phyloP scores from a whole-genome alignment of 2,888 invertebrate species.

The Phaonia tiefii region DNA sequence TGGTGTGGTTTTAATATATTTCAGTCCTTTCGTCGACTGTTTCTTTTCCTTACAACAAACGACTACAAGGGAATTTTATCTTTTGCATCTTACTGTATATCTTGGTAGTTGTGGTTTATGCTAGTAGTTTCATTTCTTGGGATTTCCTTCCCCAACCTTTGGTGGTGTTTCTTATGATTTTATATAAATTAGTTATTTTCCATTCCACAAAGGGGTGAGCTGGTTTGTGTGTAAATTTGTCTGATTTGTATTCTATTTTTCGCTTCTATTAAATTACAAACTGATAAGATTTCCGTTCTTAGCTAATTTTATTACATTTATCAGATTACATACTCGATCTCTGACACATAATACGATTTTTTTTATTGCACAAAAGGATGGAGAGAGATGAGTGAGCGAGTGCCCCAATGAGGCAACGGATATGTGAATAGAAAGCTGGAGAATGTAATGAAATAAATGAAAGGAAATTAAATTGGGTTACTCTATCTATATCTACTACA shows the following conservation, averaged over 20 bases:
- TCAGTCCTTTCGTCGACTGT: slow-evolving; percentile 30
- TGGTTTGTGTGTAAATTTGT: slow-evolving; percentile 8
- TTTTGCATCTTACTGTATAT: slow-evolving; percentile 54
- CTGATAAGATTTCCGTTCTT: slow-evolving; percentile 59
- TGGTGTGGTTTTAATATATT: slow-evolving; percentile 46
- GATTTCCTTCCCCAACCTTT: slow-evolving; percentile 17
- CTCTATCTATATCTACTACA: too few relatives aligned
- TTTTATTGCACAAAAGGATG: neutral
- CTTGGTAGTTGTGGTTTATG: neutral
- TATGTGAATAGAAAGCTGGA: too few relatives aligned
- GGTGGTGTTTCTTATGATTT: slow-evolving; percentile 55
- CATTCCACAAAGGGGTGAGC: slow-evolving; percentile 26
- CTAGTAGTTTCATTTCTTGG: slow-evolving; percentile 7
- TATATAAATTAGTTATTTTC: slow-evolving; percentile 65
- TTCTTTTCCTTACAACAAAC: slow-evolving; percentile 28
- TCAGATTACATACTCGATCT: slow-evolving; percentile 55
- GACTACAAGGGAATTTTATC: slow-evolving; percentile 53
- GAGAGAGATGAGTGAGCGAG: neutral
- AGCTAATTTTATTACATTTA: slow-evolving; percentile 61
- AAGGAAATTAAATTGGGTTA: slow-evolving; percentile 59
- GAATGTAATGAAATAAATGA: slow-evolving; percentile 23
- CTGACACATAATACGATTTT: slow-evolving; percentile 14
- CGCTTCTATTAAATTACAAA: slow-evolving; percentile 59
- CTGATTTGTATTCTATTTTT: slow-evolving; percentile 24
- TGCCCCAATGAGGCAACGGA: neutral